phyloP scores from a whole-genome alignment of 1,140 invertebrate genomes.

The Chironomus striatipennis region DNA sequence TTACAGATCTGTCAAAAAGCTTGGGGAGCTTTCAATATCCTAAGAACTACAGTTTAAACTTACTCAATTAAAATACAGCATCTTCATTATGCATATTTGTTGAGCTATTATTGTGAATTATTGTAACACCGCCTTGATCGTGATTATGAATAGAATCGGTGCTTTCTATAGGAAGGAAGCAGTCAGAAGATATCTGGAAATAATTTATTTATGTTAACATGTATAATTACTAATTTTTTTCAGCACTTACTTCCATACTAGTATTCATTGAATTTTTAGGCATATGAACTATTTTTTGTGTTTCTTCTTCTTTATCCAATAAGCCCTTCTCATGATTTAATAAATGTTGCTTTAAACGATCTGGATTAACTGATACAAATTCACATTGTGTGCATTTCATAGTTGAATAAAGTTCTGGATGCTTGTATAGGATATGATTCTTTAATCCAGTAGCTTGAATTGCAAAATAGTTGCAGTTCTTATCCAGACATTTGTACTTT shows the following conservation, averaged over 20 bases:
- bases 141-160: slow-evolving; percentile 40
- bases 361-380: slow-evolving; percentile 32
- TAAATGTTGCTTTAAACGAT: slow-evolving; percentile 31
- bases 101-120: slow-evolving; percentile 30
- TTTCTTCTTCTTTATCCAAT: slow-evolving; percentile 29
- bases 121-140: slow-evolving; percentile 54
- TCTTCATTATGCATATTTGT: not conserved
- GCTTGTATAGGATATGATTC: slow-evolving; percentile 33
- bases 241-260: slow-evolving; percentile 28
- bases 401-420: slow-evolving; percentile 32
- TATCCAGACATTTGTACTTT: slow-evolving; percentile 29
- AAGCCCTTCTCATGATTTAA: slow-evolving; percentile 34
- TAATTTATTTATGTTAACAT: not conserved
- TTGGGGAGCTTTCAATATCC: not conserved
- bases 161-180: slow-evolving; percentile 43
- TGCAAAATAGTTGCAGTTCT: slow-evolving; percentile 31
- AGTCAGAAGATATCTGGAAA: slow-evolving; percentile 37
- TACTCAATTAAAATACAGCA: not conserved
- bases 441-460: slow-evolving; percentile 34
- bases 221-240: not conserved
- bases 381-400: slow-evolving; percentile 33
- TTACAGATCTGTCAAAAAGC: slow-evolving; percentile 3
- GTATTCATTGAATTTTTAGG: slow-evolving; percentile 28
- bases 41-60: not conserved
- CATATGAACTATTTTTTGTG: not conserved